Evolutionary conservation across 2,888 invertebrate genomes (phyloP).

Genomic region (Spilarctia lutea): DNA sequence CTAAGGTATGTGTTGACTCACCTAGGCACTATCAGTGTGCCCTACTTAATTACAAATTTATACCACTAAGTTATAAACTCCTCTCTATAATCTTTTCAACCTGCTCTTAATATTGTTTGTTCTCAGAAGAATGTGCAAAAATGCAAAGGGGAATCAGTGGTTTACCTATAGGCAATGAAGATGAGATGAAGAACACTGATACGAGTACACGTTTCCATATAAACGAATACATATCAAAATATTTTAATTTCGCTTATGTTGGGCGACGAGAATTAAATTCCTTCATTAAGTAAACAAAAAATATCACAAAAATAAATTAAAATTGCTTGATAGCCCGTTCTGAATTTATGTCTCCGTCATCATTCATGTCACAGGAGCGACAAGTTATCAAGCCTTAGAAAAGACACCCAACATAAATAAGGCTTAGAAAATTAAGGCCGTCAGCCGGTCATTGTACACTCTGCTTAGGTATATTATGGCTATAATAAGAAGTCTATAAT

Average conservation of each 20-base stretch:
- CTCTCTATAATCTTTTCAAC: too few relatives aligned
- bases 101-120: too few relatives aligned
- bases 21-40: too few relatives aligned
- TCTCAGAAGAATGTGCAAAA: too few relatives aligned
- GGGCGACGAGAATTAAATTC: not conserved
- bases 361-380: conserved; percentile 47
- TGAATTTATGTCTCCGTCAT: conserved; percentile 34
- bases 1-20: not conserved
- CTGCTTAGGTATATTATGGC: conserved; percentile 26
- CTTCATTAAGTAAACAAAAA: not conserved
- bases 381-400: conserved; percentile 63
- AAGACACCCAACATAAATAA: conserved; percentile 46
- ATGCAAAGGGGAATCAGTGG: too few relatives aligned
- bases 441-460: conserved; percentile 37
- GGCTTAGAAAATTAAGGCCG: conserved; percentile 47
- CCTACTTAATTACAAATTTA: too few relatives aligned
- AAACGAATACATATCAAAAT: not conserved
- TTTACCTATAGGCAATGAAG: not conserved
- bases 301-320: not conserved
- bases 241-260: not conserved
- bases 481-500: conserved; percentile 25
- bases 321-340: not conserved
- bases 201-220: too few relatives aligned
- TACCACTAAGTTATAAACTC: too few relatives aligned
- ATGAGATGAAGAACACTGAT: too few relatives aligned